A percentile compares a stretch with the other conserved stretches of the same genome.
Evolutionary conservation across 2,888 invertebrate genomes (phyloP).

Genomic region (Ochlodes sylvanus): DNA sequence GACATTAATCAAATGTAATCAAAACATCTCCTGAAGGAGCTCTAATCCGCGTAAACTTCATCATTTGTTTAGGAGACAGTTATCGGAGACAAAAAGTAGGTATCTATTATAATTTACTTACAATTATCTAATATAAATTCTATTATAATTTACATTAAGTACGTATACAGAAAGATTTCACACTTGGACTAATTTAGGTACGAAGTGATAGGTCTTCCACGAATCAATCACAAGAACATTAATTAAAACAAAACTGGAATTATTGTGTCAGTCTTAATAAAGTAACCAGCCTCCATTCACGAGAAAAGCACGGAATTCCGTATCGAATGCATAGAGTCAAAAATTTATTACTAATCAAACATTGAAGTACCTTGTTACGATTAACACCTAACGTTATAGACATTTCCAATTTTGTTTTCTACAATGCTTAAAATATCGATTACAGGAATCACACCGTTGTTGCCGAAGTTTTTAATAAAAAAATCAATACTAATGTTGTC

Average conservation of each 20-base stretch:
- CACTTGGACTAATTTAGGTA: conserved; percentile 80
- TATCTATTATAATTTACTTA: conserved; percentile 81
- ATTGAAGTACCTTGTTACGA: conserved; percentile 70
- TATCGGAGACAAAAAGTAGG: conserved; percentile 77
- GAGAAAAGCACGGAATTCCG: conserved; percentile 56
- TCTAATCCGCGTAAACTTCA: conserved; percentile 53
- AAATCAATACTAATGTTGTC: conserved; percentile 59
- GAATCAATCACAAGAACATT: conserved; percentile 61
- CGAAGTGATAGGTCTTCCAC: conserved; percentile 66
- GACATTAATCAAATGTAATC: conserved; percentile 48
- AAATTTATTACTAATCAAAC: conserved; percentile 76
- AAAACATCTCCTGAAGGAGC: conserved; percentile 64
- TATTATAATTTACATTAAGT: conserved; percentile 84
- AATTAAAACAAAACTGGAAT: conserved; percentile 79
- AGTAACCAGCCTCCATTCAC: conserved; percentile 66
- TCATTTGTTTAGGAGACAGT: conserved; percentile 42
- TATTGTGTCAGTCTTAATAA: conserved; percentile 80
- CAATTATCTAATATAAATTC: conserved; percentile 84
- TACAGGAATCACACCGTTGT: conserved; percentile 84
- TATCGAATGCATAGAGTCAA: conserved; percentile 55
- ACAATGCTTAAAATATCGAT: conserved; percentile 76
- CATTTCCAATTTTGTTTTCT: conserved; percentile 78
- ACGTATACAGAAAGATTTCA: conserved; percentile 85
- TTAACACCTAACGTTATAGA: conserved; percentile 75
- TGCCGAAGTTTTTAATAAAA: conserved; percentile 55